Evolutionary conservation across 2,797 vertebrate species (phyloP).

Genomic region (Eulemur mongoz): DNA sequence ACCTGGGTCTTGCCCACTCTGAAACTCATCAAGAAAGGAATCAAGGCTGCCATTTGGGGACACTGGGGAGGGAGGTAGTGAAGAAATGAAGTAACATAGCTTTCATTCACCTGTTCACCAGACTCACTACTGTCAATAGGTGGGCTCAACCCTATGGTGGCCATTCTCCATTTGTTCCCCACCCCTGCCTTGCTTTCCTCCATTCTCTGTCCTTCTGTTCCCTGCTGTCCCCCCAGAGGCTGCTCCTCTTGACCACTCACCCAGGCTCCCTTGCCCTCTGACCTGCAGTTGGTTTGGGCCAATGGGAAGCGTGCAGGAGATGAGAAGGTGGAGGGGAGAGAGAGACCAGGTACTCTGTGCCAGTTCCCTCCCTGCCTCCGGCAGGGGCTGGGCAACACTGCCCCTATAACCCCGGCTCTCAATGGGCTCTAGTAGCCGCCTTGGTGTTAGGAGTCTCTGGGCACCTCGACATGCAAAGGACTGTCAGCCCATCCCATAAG

Average conservation of each 20-base stretch:
- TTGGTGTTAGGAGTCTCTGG: neutral
- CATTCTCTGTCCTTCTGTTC: neutral
- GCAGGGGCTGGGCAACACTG: neutral
- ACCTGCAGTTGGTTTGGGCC: neutral
- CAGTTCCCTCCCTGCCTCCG: neutral
- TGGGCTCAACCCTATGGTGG: neutral
- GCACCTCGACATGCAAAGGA: neutral
- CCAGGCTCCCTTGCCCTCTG: neutral
- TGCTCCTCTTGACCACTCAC: neutral
- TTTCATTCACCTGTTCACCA: neutral
- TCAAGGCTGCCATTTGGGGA: neutral
- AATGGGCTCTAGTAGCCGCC: neutral
- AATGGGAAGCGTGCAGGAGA: neutral
- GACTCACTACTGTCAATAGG: neutral
- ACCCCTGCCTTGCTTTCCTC: neutral
- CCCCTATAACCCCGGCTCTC: neutral
- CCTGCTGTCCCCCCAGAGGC: neutral
- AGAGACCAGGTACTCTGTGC: neutral
- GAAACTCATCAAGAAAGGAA: conserved; percentile 8
- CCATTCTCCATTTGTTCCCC: neutral
- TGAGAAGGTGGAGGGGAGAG: neutral
- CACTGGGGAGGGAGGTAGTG: neutral
- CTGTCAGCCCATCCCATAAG: neutral
- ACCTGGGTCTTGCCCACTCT: neutral
- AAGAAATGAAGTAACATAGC: neutral